These are phyloP conservation scores for Platichthys flesus DNA, from an alignment of 2,113 vertebrate species.

Conservation along the genomic window DNA sequence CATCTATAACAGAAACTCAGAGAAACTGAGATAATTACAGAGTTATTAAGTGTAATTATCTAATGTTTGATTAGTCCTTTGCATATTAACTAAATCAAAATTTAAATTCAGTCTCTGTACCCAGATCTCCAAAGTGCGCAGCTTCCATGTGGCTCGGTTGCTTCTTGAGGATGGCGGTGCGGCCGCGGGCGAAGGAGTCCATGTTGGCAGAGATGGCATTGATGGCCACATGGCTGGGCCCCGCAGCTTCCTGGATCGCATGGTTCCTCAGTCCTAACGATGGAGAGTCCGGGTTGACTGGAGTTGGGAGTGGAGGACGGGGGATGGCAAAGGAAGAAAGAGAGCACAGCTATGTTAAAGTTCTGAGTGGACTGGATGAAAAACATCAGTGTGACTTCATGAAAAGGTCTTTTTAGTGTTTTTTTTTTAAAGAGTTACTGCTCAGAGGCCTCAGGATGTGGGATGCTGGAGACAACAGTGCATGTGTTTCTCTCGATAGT, in stretches of 20 bases:
- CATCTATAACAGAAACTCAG: not conserved
- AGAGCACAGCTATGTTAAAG: conserved; percentile 1
- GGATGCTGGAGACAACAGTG: conserved; percentile 23
- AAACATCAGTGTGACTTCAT: conserved; percentile 33
- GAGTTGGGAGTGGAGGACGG: conserved; percentile 70
- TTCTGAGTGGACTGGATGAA: not conserved
- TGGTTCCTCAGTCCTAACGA: conserved; percentile 88
- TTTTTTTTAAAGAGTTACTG: not conserved
- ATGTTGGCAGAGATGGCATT: conserved; percentile 99
- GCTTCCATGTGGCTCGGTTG: conserved; percentile 98
- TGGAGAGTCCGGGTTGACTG: conserved; percentile 85
- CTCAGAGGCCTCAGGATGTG: conserved; percentile 12
- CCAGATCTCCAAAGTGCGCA: conserved; percentile 96
- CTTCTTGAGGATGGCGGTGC: conserved; percentile 96
- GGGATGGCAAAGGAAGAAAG: not conserved
- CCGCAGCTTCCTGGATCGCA: conserved; percentile 94
- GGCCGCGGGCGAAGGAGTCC: conserved; percentile 96
- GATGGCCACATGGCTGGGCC: conserved; percentile 98
- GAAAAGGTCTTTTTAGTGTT: conserved; percentile 48
- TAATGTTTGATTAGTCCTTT: not conserved
- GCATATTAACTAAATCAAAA: not conserved
- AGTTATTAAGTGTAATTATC: not conserved
- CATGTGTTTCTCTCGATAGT: conserved; percentile 14
- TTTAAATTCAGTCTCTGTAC: conserved; percentile 75
- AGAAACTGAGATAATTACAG: no score